Evolutionary conservation across 2,888 invertebrate genomes (phyloP).

Genomic region (Deilephila elpenor): DNA sequence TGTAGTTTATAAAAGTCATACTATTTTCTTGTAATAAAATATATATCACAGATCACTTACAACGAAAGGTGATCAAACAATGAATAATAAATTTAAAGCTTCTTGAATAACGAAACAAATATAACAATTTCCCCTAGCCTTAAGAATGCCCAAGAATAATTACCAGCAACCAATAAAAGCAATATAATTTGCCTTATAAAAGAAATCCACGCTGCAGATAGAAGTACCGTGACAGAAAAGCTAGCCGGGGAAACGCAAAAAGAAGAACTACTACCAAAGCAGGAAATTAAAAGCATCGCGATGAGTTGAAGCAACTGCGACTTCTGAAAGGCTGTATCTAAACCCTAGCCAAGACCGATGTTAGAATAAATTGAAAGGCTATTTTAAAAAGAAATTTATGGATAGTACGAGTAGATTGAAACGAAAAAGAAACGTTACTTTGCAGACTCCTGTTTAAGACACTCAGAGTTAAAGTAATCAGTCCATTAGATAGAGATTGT

Average conservation of each 20-base stretch:
- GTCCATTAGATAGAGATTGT: background rate
- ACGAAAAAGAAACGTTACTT: background rate
- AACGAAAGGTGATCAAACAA: no score
- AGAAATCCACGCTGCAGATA: background rate
- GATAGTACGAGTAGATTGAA: background rate
- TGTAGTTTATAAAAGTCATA: no score
- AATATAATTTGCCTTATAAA: background rate
- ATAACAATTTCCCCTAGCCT: background rate
- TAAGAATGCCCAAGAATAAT: background rate
- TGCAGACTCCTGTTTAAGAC: no score
- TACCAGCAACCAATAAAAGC: background rate
- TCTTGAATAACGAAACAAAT: no score
- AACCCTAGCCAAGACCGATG: background rate
- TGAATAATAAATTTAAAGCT: no score
- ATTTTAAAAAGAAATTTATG: background rate
- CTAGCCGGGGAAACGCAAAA: background rate
- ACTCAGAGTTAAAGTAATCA: no score
- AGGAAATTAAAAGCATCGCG: conserved; percentile 7
- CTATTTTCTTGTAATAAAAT: no score
- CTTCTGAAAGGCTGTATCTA: background rate
- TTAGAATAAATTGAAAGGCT: background rate
- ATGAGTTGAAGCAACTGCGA: background rate
- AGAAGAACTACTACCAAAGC: background rate
- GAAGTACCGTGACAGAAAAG: background rate
- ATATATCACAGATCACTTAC: no score